Evolutionary conservation across 37 sponge, comb jelly and placozoan species (phyloP).

Genomic region (Halichondria panicea): DNA sequence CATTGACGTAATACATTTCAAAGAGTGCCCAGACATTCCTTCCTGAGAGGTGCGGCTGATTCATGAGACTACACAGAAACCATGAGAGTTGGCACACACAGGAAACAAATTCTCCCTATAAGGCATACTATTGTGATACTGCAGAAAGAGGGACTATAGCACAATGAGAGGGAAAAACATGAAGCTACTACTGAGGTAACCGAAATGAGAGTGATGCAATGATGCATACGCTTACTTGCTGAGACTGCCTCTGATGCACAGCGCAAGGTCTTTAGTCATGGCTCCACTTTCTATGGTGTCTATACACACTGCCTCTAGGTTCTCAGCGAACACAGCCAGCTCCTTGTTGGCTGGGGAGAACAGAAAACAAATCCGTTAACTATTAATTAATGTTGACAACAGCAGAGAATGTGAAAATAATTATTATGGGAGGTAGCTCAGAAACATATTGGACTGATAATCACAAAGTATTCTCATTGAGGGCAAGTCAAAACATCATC

Average conservation of each 20-base stretch:
- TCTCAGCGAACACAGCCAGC: constrained; percentile 60
- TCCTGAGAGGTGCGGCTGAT: no score
- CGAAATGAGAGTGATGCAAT: no score
- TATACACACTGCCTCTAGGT: constrained; percentile 84
- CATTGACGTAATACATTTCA: no score
- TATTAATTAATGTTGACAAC: background rate
- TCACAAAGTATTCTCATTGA: background rate
- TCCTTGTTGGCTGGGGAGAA: constrained; percentile 45
- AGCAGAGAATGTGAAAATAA: background rate
- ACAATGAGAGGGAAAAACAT: no score
- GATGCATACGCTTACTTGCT: constrained; percentile 1
- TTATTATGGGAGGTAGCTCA: background rate
- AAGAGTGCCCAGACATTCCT: no score
- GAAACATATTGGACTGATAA: background rate
- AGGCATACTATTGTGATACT: no score
- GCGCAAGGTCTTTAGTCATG: constrained; percentile 96
- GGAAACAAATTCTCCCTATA: no score
- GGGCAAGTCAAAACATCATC: no score
- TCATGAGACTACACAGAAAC: no score
- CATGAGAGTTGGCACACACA: no score
- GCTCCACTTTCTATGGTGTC: constrained; percentile 91
- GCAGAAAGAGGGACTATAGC: no score
- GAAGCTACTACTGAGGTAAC: no score
- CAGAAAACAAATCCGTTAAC: background rate
- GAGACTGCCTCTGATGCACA: constrained; percentile 83